Conservation (phyloP, 2,113 vertebrate species). For the Oceanodroma tethys region DNA sequence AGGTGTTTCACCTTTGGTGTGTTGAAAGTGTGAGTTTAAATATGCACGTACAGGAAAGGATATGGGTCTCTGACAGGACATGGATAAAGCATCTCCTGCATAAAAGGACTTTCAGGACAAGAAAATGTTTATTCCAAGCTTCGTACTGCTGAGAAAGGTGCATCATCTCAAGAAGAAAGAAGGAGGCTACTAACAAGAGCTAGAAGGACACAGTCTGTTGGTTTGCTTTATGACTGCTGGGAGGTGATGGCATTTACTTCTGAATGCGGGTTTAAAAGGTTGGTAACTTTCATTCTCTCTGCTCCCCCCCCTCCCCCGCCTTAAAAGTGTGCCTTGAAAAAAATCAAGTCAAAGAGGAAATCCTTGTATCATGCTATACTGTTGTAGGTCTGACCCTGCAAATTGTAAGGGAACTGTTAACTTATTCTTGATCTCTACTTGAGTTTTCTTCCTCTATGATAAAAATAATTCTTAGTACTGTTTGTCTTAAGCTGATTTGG, state of each 20-base stretch:
- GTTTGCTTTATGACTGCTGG: background rate
- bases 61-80: background rate
- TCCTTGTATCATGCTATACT: background rate
- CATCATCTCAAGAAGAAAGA: background rate
- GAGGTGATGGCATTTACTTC: background rate
- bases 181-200: background rate
- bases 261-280: background rate
- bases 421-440: background rate
- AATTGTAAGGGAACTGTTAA: background rate
- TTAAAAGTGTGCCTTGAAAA: background rate
- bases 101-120: background rate
- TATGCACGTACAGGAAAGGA: background rate
- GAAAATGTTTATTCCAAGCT: background rate
- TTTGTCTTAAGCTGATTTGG: background rate
- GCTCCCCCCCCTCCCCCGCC: background rate
- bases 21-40: background rate
- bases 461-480: background rate
- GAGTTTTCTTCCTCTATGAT: background rate
- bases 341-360: background rate
- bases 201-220: background rate
- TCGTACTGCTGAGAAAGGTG: background rate
- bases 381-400: background rate
- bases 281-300: background rate
- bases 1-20: background rate
- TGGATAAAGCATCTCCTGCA: rapidly evolving